Evolutionary conservation across 2,797 vertebrate species (phyloP), one percentile per base, ranked within the genome.

Genomic region (Semotilus atromaculatus): DNA sequence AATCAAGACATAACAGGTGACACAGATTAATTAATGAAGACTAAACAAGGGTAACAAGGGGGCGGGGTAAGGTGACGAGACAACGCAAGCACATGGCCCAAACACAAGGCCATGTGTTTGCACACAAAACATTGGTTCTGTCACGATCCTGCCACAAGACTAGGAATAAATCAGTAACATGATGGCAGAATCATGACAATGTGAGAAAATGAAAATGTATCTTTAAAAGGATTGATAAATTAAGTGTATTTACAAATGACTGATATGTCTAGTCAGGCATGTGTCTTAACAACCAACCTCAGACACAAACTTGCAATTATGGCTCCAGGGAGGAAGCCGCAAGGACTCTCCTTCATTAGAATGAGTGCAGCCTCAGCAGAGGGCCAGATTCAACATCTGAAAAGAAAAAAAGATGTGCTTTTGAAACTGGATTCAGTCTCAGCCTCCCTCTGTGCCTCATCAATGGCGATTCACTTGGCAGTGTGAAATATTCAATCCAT

Each of bases 371-470:
- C 38, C 77, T 67, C 16, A 23, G 43, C 60, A 53, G 60, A 67
- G 72, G 40, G 34, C 48, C 68, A 74, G 58, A 84, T 60, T 26
- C 80, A 70, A 48, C 62, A 31, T 75, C 71, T 64, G 26, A 64
- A 85, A 38, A 66, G 31, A 16, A 40, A 40, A 71, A 72, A 53
- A 55, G 40, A 19, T 38, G 3, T n/a, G 68, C 40, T 80, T 71
- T 85, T 62, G 58, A 81, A 74, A 73, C 55, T 82, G 40, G 70
- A 86, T 74, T 84, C 70, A 70, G 77, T 60, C 55, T 76, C 43
- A 80, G 51, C 7, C 45, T 86, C 86, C 86, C 82, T 55, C 31
- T 73, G 86, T n/a, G 62, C 51, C 81, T 87, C 71, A 84, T 84
- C 82, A 87, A 58, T 76, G 64, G 43, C 7, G 2, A 51, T 36